Percentiles rank a stretch among this genome's conserved stretches.
Conservation (phyloP, 1,140 invertebrate genomes). For the Drosophila biarmipes region DNA sequence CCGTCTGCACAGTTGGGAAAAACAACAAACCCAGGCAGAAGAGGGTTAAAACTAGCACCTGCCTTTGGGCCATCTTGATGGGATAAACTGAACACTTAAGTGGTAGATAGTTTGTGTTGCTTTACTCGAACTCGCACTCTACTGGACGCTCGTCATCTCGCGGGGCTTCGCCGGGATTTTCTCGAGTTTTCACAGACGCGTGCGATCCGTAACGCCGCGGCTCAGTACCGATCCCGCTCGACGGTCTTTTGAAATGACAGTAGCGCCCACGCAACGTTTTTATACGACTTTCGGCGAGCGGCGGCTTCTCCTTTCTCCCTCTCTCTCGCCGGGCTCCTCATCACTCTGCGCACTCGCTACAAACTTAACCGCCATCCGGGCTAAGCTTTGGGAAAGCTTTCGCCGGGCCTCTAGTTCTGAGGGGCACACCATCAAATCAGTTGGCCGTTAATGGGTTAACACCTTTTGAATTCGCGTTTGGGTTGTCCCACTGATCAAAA, state of each 20-base stretch:
- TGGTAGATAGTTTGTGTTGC: constrained; percentile 1
- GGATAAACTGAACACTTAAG: constrained; percentile 29
- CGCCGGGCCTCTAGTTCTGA: neutral
- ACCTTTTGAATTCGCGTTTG: too few species aligned
- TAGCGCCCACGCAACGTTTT: constrained; percentile 52
- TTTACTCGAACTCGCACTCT: constrained; percentile 1
- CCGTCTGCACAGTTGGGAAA: constrained; percentile 17
- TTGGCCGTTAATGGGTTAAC: neutral
- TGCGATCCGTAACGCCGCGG: constrained; percentile 20
- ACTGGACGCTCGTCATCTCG: constrained; percentile 28
- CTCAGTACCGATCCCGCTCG: constrained; percentile 51
- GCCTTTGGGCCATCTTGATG: constrained; percentile 45
- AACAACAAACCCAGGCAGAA: constrained; percentile 31
- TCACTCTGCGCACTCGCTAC: constrained; percentile 39
- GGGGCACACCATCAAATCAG: neutral
- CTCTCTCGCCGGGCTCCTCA: neutral
- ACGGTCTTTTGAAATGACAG: constrained; percentile 60
- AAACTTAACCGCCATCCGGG: constrained; percentile 31
- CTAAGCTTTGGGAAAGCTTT: constrained; percentile 57
- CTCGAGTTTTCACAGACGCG: constrained; percentile 10
- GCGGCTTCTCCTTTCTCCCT: constrained; percentile 18
- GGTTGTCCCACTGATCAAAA: too few species aligned
- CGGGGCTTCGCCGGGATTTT: constrained; percentile 1
- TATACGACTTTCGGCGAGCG: constrained; percentile 52
- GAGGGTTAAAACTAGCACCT: constrained; percentile 22